Conservation (phyloP, 2,113 vertebrate species). For the Prietella phreatophila region DNA sequence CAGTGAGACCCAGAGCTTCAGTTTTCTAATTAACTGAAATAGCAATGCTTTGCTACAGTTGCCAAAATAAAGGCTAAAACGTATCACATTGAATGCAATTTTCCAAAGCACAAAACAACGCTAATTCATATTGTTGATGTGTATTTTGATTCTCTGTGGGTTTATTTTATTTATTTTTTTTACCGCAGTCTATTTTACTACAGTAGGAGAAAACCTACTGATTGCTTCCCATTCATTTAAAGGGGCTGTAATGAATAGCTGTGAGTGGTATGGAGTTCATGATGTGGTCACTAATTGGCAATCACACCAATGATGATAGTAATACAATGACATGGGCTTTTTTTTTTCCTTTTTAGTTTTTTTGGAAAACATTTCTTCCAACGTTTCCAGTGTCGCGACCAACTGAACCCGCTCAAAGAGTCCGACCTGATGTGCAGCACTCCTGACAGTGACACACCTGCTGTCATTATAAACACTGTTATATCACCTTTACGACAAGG, state of each 20-base stretch:
- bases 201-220: constrained; percentile 28
- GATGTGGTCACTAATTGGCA: constrained; percentile 47
- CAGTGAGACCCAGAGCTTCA: not conserved
- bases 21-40: not conserved
- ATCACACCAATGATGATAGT: constrained; percentile 32
- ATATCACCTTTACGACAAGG: constrained; percentile 5
- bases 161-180: constrained; percentile 27
- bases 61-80: constrained; percentile 18
- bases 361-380: not conserved
- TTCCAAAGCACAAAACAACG: constrained; percentile 25
- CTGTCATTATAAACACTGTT: constrained; percentile 14
- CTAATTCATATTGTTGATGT: constrained; percentile 36
- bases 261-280: constrained; percentile 31
- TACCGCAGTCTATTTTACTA: constrained; percentile 31
- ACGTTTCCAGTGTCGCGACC: not conserved
- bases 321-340: constrained; percentile 9
- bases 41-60: not conserved
- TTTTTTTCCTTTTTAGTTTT: not conserved
- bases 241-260: constrained; percentile 41
- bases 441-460: constrained; percentile 2
- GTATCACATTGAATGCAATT: constrained; percentile 11
- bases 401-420: not conserved
- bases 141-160: constrained; percentile 43
- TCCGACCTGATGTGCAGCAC: not conserved
- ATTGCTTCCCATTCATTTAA: constrained; percentile 48